These are phyloP conservation scores for Cybosia mesomella DNA, from an alignment of 2,888 invertebrate species.

Conservation along the genomic window DNA sequence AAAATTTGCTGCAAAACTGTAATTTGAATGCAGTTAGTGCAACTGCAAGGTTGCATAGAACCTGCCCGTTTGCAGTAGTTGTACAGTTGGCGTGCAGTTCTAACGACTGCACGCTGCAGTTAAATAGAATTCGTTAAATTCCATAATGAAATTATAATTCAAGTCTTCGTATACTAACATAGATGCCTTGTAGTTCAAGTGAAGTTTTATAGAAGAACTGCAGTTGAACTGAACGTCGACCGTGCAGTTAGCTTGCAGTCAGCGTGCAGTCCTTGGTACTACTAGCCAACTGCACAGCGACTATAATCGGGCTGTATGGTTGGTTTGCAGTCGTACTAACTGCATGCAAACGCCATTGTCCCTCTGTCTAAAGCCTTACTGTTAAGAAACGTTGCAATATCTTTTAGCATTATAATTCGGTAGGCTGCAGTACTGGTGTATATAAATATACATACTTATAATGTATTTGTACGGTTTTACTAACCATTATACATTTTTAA, in stretches of 20 bases:
- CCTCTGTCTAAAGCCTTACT: neutral
- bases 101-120: too few species aligned
- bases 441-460: constrained; percentile 7
- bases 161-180: too few species aligned
- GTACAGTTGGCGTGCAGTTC: neutral
- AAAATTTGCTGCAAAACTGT: too few species aligned
- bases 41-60: too few species aligned
- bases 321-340: neutral
- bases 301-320: neutral
- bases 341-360: neutral
- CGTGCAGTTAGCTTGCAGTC: neutral
- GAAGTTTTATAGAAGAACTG: too few species aligned
- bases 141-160: too few species aligned
- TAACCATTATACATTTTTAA: constrained; percentile 13
- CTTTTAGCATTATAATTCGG: neutral
- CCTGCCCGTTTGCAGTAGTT: too few species aligned
- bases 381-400: neutral
- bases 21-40: neutral
- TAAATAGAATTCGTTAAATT: too few species aligned
- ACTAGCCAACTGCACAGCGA: too few species aligned
- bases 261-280: too few species aligned
- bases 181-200: too few species aligned
- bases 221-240: neutral
- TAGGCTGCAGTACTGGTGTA: constrained; percentile 8
- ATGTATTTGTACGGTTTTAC: constrained; percentile 10